Percentiles rank a stretch among this genome's conserved stretches.
phyloP scores from a whole-genome alignment of 2,797 vertebrate species.

The Tolypeutes matacus region DNA sequence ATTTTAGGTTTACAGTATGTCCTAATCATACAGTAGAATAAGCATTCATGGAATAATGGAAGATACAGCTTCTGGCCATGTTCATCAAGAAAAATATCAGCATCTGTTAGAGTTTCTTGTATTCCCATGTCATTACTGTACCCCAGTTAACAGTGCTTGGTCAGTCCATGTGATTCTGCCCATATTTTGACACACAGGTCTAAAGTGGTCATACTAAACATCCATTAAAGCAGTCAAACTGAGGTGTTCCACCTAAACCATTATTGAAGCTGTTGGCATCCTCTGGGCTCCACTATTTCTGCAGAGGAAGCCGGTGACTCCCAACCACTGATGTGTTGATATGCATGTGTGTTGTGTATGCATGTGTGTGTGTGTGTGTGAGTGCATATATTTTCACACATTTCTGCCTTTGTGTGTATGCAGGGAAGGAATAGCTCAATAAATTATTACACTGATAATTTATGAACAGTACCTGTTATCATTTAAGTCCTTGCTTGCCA shows the following conservation, averaged over 20 bases:
- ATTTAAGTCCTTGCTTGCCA: not conserved
- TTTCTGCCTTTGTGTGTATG: not conserved
- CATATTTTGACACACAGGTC: not conserved
- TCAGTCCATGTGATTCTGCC: not conserved
- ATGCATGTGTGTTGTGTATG: too few species aligned
- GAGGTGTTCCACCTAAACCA: not conserved
- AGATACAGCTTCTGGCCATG: not conserved
- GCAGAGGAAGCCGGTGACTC: not conserved
- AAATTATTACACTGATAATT: not conserved
- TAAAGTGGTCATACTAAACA: not conserved
- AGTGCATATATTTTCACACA: too few species aligned
- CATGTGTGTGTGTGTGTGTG: accelerated
- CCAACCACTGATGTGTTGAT: not conserved
- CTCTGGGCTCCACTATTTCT: not conserved
- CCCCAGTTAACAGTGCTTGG: not conserved
- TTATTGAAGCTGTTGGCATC: not conserved
- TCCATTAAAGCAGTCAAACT: not conserved
- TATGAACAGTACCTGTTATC: not conserved
- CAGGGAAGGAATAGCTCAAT: not conserved
- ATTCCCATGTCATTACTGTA: not conserved
- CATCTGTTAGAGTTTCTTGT: not conserved
- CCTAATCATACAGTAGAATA: not conserved
- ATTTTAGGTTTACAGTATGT: not conserved
- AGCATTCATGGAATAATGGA: not conserved
- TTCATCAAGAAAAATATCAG: not conserved